Percentiles rank a stretch among this genome's conserved stretches.
Evolutionary conservation across 2,113 vertebrate species (phyloP).

Genomic region (Upupa epops): DNA sequence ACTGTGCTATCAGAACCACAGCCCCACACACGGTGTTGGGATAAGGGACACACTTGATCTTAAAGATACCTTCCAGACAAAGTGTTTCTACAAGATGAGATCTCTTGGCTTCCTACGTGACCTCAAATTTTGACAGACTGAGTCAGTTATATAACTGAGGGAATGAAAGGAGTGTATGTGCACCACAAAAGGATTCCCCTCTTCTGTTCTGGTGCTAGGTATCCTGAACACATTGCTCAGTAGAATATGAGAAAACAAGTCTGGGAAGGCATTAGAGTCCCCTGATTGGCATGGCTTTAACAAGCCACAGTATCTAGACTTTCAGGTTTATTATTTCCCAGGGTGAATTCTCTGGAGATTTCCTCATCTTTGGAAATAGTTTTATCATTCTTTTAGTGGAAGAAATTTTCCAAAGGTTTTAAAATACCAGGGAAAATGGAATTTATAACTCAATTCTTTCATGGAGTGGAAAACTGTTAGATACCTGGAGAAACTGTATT

Average conservation of each 20-base stretch:
- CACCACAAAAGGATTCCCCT: not conserved
- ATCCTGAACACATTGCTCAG: not conserved
- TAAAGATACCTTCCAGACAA: too few species aligned
- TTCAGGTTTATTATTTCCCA: not conserved
- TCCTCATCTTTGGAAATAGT: not conserved
- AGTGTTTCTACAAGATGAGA: not conserved
- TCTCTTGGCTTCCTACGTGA: not conserved
- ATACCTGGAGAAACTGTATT: not conserved
- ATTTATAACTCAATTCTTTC: not conserved
- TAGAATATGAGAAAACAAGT: not conserved
- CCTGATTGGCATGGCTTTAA: not conserved
- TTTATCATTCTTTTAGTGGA: not conserved
- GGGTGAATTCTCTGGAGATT: not conserved
- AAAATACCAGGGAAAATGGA: not conserved
- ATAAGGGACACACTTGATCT: not conserved
- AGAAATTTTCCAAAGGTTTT: not conserved
- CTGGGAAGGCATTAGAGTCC: not conserved
- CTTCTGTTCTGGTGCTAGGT: not conserved
- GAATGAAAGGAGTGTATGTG: not conserved
- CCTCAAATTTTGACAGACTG: not conserved
- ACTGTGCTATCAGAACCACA: constrained; percentile 22
- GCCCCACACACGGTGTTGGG: constrained; percentile 13
- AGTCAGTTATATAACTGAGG: not conserved
- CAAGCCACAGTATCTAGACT: not conserved
- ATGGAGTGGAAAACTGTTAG: not conserved